phyloP scores from a whole-genome alignment of 2,888 invertebrate species.

The Heteropelma amictum region DNA sequence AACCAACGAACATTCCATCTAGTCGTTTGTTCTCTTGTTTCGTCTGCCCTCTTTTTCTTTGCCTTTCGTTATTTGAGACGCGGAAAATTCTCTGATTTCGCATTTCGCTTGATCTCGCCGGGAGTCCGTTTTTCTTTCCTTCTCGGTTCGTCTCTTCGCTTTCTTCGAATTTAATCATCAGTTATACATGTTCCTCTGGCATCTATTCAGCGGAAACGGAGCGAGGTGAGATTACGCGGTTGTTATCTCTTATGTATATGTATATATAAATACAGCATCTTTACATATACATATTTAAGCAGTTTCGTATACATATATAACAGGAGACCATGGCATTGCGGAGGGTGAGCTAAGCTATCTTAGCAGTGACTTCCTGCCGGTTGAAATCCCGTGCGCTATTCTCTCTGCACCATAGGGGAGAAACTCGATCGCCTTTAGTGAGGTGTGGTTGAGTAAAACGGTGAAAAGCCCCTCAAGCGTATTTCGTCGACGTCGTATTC shows the following conservation, averaged over 20 bases:
- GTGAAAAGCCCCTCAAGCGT: slow-evolving; percentile 36
- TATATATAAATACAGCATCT: not conserved
- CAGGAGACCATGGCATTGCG: slow-evolving; percentile 6
- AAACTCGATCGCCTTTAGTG: slow-evolving; percentile 48
- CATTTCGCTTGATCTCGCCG: too few relatives aligned
- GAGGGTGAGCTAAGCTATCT: slow-evolving; percentile 20
- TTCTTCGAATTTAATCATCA: slow-evolving; percentile 26
- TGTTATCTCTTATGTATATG: slow-evolving; percentile 13
- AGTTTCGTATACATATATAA: not conserved
- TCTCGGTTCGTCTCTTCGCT: not conserved
- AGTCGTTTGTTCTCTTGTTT: not conserved
- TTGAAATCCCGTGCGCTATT: slow-evolving; percentile 34
- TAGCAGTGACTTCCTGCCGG: slow-evolving; percentile 25
- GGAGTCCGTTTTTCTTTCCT: not conserved
- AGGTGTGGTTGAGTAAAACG: slow-evolving; percentile 43
- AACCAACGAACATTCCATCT: not conserved
- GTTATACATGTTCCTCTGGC: slow-evolving; percentile 29
- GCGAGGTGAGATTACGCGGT: slow-evolving; percentile 54
- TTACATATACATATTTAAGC: not conserved
- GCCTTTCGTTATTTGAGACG: not conserved
- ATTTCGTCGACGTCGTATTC: slow-evolving; percentile 32
- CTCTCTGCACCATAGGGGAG: slow-evolving; percentile 27
- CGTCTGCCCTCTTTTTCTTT: not conserved
- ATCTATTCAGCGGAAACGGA: slow-evolving; percentile 57
- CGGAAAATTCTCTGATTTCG: not conserved